These are phyloP conservation scores for Dolichoris vasculosae DNA, from an alignment of 1,140 invertebrate genomes.

Conservation along the genomic window DNA sequence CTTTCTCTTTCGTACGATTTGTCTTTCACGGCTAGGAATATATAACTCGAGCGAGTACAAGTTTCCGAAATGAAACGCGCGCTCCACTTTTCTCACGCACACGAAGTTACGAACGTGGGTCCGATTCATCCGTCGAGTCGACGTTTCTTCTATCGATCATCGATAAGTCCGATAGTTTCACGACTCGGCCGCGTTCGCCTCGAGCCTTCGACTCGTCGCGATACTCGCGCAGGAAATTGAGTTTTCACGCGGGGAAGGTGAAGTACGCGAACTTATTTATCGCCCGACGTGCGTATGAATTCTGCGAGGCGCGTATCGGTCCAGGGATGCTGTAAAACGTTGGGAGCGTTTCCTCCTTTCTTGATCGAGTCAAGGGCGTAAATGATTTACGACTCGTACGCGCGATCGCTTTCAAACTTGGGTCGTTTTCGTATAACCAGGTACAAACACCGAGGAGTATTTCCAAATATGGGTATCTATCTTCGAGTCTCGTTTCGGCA, in stretches of 20 bases:
- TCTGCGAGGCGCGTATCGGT: neutral
- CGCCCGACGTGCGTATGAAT: neutral
- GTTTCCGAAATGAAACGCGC: conserved; percentile 18
- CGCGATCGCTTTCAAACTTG: neutral
- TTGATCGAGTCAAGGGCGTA: neutral
- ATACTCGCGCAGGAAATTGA: conserved; percentile 40
- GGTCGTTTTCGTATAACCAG: neutral
- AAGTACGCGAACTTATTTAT: conserved; percentile 45
- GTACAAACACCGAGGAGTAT: neutral
- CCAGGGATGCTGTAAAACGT: neutral
- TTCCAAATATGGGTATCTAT: neutral
- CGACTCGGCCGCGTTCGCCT: neutral
- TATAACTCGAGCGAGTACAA: neutral
- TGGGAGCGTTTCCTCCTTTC: conserved; percentile 3
- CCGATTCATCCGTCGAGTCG: conserved; percentile 5
- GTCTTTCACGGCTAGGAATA: neutral
- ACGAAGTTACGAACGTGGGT: neutral
- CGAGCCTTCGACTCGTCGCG: neutral
- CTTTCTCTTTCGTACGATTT: too few relatives aligned
- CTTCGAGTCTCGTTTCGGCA: too few relatives aligned
- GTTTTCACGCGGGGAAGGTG: conserved; percentile 39
- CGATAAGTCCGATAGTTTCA: conserved; percentile 39
- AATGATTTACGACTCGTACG: conserved; percentile 3
- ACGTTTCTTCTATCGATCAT: conserved; percentile 42
- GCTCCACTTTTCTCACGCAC: conserved; percentile 10